Base-by-base conservation (phyloP, 2,113 vertebrate species). In the Protobothrops mucrosquamatus region DNA sequence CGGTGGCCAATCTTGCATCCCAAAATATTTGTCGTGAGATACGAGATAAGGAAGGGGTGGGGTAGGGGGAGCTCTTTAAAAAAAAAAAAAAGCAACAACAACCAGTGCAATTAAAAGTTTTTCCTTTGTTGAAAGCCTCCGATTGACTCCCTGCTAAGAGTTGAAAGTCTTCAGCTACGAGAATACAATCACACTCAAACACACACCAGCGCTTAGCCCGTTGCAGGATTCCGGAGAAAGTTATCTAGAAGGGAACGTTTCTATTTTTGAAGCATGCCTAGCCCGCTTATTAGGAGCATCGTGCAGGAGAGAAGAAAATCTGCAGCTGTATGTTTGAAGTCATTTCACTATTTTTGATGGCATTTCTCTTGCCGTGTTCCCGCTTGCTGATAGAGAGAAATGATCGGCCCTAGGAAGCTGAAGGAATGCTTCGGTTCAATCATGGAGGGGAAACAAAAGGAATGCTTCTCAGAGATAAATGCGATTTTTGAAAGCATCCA, bases 281-380 rank as follows among this genome's bases (percentile, higher is more conserved):
- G 20, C 64, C 48, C 92, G 95, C 92, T 89, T 93, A 85, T 85
- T 90, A 92, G 93, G 88, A 57, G 91, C 55, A 54, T 91, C 93
- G 90, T 43, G 15, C 48, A n/a, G 86, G 46, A 51, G 93, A 95
- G 81, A 46, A 0, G 0, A 93, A 88, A 85, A 51, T 95, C 85
- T 51, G 39, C 93, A 89, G 61, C 64, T 88, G 89, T 93, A 93
- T 86, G 74, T 96, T 95, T 96, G 94, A 97, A 96, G 94, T 92
- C 94, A 94, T 97, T 97, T 97, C 96, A 97, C 96, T 95, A 94
- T 48, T 96, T 96, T 95, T 93, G 96, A 10, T 96, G 96, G 95
- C 96, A 97, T 97, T 97, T 97, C 95, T 95, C 96, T 69, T 85
- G 96, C 95, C 96, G 85, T 93, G 91, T 94, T 95, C 95, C 94